Base-by-base conservation (phyloP, 1,140 invertebrate genomes). In the Gonatopus flavifemur region DNA sequence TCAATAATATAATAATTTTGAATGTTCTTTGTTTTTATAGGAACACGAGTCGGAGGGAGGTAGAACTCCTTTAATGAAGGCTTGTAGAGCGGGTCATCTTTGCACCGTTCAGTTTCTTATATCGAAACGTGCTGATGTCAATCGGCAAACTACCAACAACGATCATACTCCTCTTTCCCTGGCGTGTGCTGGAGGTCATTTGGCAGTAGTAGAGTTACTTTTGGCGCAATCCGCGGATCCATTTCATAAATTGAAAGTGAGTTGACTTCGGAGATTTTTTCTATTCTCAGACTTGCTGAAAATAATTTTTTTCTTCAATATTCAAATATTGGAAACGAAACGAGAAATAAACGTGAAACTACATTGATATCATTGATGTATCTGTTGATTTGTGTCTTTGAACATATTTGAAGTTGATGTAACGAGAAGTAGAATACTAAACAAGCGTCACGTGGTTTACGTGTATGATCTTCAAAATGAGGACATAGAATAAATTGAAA, bases 71-170 rank as follows among this genome's bases (percentile, higher is more conserved):
- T 77, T 99, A 51, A 99, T 99, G 97, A 93, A 99, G 78, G 95
- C 97, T n/a, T 94, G 94, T 55, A 88, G 97, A 69, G 96, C 96
- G 41, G 96, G 96, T n/a, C 96, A 99, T 78, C 80, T 95, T n/a
- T 94, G 93, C 70, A 97, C 96, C 37, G 97, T 98, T 37, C 93
- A 97, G 79, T 94, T 98, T 75, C 85, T 99, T 37, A 87, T 98
- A 47, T 87, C 89, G 31, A 93, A 94, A 81, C 90, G 91, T 50
- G 96, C 94, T 13, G 93, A 98, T 76, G 93, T 99, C 12, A 90
- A 90, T 65, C 87, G 90, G 53, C 88, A 94, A 81, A 98, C 97
- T 37, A 94, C 94, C 53, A 98, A 96, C 66, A 98, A 98, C 74
- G 91, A 98, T 73, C 98, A 99, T 72, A 99, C 96, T 19, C 94